Base-by-base conservation (phyloP, 2,888 invertebrate genomes). In the Eupithecia vulgata region DNA sequence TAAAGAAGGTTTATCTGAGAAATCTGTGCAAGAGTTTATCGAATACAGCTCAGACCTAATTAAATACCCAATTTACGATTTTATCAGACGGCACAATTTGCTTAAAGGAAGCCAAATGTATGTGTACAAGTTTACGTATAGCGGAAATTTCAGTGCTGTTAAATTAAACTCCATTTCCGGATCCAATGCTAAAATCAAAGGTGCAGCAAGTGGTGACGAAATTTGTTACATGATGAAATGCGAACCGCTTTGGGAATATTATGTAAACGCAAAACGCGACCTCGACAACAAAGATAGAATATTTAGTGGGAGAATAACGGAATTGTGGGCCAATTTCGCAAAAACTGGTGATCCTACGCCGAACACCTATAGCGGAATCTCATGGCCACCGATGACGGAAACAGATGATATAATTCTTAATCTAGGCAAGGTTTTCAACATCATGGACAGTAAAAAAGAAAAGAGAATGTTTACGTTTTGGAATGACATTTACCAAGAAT, bases 281-380 rank as follows among this genome's bases (percentile, higher is more conserved):
- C 75, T 80, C 21, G 76, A 80, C 30, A 81, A 86, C 70, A 88
- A 61, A 72, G 93, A 95, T 76, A 87, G 85, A 83, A 79, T 78
- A 35, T 89, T 94, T 71, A 91, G 94, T 42, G 88, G 83, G 73
- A 81, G 90, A 78, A 87, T 95, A 73, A 81, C 92, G 8, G 80
- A 85, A 72, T 81, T 95, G 83, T 95, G 95, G 95, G 85, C 93
- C 0, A 94, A 95, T 82, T 95, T 95, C 82, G 95, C 91, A 25
- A 95, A 93, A 85, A 87, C 85, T 67, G 91, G 91, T 3, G 76
- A 90, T 72, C 93, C 94, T 62, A 91, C 91, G 34, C 87, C 87
- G n/a, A 68, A 67, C 2, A 71, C 79, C 45, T 80, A 81, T 74
- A 59, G 74, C 10, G 82, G 79, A 30, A 85, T 85, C 10, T 84